These are phyloP conservation scores for Lucifuga dentata DNA, from an alignment of 2,113 vertebrate genomes.

Conservation along the genomic window DNA sequence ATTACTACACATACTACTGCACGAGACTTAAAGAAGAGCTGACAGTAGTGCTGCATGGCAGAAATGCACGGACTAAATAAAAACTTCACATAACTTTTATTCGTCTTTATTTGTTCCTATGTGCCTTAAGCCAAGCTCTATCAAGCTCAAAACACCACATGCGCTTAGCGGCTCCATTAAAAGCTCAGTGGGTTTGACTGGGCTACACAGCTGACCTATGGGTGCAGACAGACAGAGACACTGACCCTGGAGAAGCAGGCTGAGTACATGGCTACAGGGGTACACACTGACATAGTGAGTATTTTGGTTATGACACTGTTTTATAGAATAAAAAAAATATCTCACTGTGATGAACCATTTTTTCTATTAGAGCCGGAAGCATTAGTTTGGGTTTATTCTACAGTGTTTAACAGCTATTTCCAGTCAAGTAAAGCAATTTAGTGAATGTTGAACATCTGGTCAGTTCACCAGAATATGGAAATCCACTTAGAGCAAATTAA, in stretches of 20 bases:
- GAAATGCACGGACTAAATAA: constrained; percentile 36
- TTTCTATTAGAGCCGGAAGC: constrained; percentile 58
- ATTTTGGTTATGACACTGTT: constrained; percentile 59
- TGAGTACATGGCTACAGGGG: constrained; percentile 35
- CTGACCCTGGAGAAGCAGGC: constrained; percentile 70
- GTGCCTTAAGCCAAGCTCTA: constrained; percentile 56
- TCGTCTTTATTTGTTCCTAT: constrained; percentile 54
- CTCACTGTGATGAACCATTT: constrained; percentile 53
- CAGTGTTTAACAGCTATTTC: constrained; percentile 64
- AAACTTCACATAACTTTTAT: constrained; percentile 31
- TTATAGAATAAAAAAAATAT: constrained; percentile 53
- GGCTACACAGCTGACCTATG: constrained; percentile 64
- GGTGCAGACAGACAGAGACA: constrained; percentile 70
- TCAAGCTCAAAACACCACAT: constrained; percentile 59
- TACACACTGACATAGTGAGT: constrained; percentile 35
- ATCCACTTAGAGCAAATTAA: constrained; percentile 85
- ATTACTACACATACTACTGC: neutral
- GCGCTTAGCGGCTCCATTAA: constrained; percentile 58
- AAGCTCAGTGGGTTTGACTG: constrained; percentile 76
- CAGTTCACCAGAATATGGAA: constrained; percentile 80
- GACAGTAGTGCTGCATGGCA: constrained; percentile 13
- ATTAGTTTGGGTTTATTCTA: constrained; percentile 69
- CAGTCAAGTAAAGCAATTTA: constrained; percentile 70
- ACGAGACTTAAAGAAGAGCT: constrained; percentile 20
- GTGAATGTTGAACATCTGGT: constrained; percentile 83